Evolutionary conservation across 1,140 invertebrate genomes (phyloP), one percentile per base, ranked within the genome.

Genomic region (Heliconius hermathena): DNA sequence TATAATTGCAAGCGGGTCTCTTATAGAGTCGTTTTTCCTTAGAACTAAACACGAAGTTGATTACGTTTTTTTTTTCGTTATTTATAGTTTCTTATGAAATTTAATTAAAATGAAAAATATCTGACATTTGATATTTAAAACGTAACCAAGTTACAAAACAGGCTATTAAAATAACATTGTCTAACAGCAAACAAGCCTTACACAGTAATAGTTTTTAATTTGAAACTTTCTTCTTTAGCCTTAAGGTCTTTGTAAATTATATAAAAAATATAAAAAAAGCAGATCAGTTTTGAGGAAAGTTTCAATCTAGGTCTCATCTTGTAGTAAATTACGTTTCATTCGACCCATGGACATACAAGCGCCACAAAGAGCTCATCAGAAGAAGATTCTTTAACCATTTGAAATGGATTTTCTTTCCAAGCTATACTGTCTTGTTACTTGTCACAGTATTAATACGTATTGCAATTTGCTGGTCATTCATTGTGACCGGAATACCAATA

Each of bases 371-470:
- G 46, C 76, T 84, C 80, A 86, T 88, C 76, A 75, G 71, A 76
- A 75, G 71, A 76, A 74, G 81, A 81, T 77, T 77, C 54, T 77
- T 81, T 74, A 77, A 77, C 73, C 87, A 89, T 78, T 81, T 80
- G 77, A 84, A 86, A 84, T 87, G 84, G 84, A 88, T 81, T 85
- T 85, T 73, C 76, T 81, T 77, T 81, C 74, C 76, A 84, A 81
- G 76, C 71, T 74, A 75, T 71, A 79, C 73, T 76, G 60, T 54
- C 60, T 26, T 66, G 57, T 9, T 74, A 4, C 41, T 57, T 80
- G 57, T 18, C 71, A 83, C 73, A 81, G 77, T 76, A 78, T 73
- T 74, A 36, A 79, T 76, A 29, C 22, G 3, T 66, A 66, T 74
- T 33, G 60, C 82, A 82, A 85, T 85, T 80, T 81, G 52, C 78